Base-by-base conservation (phyloP, 1,140 invertebrate species). In the Dendrolimus punctatus region DNA sequence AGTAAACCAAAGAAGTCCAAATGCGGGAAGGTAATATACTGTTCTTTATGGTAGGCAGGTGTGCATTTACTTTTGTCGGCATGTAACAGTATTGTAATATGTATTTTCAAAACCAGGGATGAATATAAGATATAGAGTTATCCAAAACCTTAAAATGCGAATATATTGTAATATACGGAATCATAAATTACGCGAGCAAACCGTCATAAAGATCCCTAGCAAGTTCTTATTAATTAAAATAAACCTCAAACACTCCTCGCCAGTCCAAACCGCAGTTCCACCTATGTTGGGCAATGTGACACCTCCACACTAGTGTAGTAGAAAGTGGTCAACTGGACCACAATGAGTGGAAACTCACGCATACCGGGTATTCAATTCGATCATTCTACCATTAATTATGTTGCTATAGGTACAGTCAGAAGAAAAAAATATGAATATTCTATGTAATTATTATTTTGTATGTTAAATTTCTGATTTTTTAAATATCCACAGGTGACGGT, bases 321-420 rank as follows among this genome's bases (percentile, higher is more conserved):
- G 81, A 85, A 82, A 82, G 80, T 77, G 56, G 73, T 62, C 64
- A 52, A 39, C 57, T 64, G 59, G 66, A 61, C 67, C 67, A 77
- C 74, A 76, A 79, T 74, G 66, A 76, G 66, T 73, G 68, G 67
- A 75, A 72, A 76, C 71, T 62, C 60, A 73, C 68, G 71, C 77
- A 80, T 82, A 69, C 78, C 80, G 62, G 57, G 61, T 72, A 76
- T 74, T 78, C 76, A 83, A 85, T 80, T 76, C 73, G 73, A 79
- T 75, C 75, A 71, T 68, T 82, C 71, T 71, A 74, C 58, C 66
- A 68, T 75, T 74, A 71, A 74, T 66, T 68, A 64, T 60, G 51
- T 55, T 60, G 53, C 55, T 49, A 40, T 54, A 49, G 51, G 66
- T 72, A 82, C 55, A 9, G 79, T 68, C 56, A 61, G 69, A 62